Evolutionary conservation across 2,888 invertebrate species (phyloP), one percentile per base, ranked within the genome.

Genomic region (Drosophila ochracea): DNA sequence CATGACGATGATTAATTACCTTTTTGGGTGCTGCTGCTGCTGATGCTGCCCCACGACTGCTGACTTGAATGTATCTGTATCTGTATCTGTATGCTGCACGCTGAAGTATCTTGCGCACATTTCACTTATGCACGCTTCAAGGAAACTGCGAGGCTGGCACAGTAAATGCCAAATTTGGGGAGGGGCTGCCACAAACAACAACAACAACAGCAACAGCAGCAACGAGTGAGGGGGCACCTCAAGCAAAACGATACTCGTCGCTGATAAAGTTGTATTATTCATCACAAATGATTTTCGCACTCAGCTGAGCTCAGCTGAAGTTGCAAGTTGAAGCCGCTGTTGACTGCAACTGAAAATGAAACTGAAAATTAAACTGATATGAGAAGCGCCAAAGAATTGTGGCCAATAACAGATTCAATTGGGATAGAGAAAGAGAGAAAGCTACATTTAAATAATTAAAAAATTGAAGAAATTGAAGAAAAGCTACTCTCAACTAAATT

Each of bases 1-100:
- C 89, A 82, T 92, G 92, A 92, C 91, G 91, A 92, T 92, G 92
- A 92, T 92, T 92, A 92, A 92, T 92, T 92, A 92, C 92, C 92
- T 87, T 89, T 89, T 84, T 84, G 71, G 86, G 80, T 63, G 71
- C 80, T 82, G 79, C 77, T 76, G 55, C 6, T 55, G 67, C 41
- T 39, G 39, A 13, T 64, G 65, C 57, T 59, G 73, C 64, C 47
- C 25, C 47, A 47, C 49, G 28, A 54, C 49, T 59, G 64, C 66
- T 68, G 82, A 68, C 81, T 78, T 50, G 61, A 65, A 64, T 69
- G 72, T 16, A 25, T 25, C 28, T 55, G 67, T 47, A 35, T 53
- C 9, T 37, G 78, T 43, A 28, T 61, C 21, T 59, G 83, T 74
- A 63, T 81, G 63, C 37, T n/a, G 47, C 59, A 47, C 4, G 47